These are phyloP conservation scores for Zonitis immaculata DNA, from an alignment of 2,888 invertebrate genomes.

Conservation along the genomic window DNA sequence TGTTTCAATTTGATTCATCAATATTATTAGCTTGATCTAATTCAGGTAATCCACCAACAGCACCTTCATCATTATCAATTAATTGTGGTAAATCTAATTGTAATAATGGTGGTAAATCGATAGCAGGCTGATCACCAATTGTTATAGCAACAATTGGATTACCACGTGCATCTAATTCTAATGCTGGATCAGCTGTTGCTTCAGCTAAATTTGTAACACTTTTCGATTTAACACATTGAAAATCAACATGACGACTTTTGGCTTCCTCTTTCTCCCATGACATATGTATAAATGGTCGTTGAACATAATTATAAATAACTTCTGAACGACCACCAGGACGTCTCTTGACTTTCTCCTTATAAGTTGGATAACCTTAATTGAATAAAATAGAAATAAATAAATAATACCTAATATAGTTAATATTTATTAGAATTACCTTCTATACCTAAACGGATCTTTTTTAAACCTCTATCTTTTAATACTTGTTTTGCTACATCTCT, in stretches of 20 bases:
- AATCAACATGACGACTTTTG: constrained; percentile 97
- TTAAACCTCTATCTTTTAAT: constrained; percentile 95
- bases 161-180: constrained; percentile 61
- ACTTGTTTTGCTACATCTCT: constrained; percentile 99
- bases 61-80: constrained; percentile 44
- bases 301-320: constrained; percentile 99
- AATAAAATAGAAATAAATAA: constrained; percentile 3
- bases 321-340: constrained; percentile 93
- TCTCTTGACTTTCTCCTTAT: constrained; percentile 97
- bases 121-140: constrained; percentile 31
- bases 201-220: constrained; percentile 96
- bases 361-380: constrained; percentile 93
- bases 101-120: constrained; percentile 21
- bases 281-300: constrained; percentile 97
- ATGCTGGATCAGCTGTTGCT: constrained; percentile 85
- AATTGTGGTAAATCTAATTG: constrained; percentile 34
- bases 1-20: not conserved
- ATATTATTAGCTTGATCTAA: constrained; percentile 13
- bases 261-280: constrained; percentile 99
- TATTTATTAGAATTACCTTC: constrained; percentile 57
- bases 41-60: constrained; percentile 33
- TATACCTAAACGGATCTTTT: constrained; percentile 97
- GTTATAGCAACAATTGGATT: constrained; percentile 42
- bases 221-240: constrained; percentile 97
- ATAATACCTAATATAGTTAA: not conserved